These are phyloP conservation scores for Silurus aristotelis DNA, from an alignment of 2,797 vertebrate genomes.

Conservation along the genomic window DNA sequence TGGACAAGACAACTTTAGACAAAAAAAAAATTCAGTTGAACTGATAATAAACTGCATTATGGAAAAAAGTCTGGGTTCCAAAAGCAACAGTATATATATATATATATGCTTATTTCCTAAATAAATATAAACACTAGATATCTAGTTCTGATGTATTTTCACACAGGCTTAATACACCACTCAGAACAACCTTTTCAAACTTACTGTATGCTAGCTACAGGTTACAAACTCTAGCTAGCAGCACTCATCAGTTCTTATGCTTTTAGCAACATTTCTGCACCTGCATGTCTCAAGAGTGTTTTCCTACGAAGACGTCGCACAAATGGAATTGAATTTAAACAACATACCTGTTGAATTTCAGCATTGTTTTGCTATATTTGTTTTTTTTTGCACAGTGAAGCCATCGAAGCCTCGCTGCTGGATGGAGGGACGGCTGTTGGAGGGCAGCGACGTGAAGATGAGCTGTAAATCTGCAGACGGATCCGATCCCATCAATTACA, in stretches of 20 bases:
- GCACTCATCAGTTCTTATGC: no score
- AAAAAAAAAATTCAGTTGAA: not conserved
- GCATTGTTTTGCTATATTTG: not conserved
- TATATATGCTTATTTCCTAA: not conserved
- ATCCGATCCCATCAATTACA: constrained; percentile 78
- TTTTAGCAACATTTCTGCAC: no score
- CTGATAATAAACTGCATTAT: not conserved
- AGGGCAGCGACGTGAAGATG: constrained; percentile 78
- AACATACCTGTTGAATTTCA: not conserved
- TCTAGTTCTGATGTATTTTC: not conserved
- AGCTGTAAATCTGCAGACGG: constrained; percentile 79
- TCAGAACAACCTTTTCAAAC: no score
- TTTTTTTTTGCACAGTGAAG: constrained; percentile 68
- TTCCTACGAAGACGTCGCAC: not conserved
- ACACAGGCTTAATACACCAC: not conserved
- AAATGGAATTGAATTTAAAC: not conserved
- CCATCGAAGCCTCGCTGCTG: constrained; percentile 84
- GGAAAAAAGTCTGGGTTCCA: not conserved
- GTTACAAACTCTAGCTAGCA: no score
- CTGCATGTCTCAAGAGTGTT: not conserved
- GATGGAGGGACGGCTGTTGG: constrained; percentile 77
- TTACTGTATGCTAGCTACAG: not conserved
- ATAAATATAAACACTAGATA: not conserved
- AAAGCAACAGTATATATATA: not conserved
- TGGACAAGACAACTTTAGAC: not conserved